Evolutionary conservation across 2,888 invertebrate genomes (phyloP).

Genomic region (Limenitis camilla): DNA sequence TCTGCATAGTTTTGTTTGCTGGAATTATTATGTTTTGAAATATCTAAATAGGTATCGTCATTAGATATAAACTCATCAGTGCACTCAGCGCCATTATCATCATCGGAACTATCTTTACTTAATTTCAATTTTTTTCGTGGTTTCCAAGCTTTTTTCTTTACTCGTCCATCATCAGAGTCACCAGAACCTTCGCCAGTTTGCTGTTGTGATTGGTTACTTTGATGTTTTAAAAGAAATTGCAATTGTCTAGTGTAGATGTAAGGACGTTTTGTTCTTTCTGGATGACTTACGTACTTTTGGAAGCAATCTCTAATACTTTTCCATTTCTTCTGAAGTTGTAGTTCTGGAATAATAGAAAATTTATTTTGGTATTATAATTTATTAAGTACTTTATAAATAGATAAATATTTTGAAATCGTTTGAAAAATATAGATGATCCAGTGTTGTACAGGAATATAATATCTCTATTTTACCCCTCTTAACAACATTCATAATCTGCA

Average conservation of each 20-base stretch:
- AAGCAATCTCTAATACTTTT: conserved; percentile 64
- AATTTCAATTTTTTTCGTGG: conserved; percentile 43
- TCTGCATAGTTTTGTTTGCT: conserved; percentile 28
- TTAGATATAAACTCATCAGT: conserved; percentile 34
- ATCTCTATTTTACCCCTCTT: too few species aligned
- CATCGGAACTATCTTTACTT: conserved; percentile 42
- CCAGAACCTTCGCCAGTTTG: conserved; percentile 30
- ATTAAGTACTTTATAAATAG: too few species aligned
- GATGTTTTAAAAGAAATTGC: conserved; percentile 50
- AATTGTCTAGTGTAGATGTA: conserved; percentile 56
- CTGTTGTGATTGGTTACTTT: conserved; percentile 29
- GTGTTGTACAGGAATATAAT: too few species aligned
- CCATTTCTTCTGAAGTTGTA: conserved; percentile 68
- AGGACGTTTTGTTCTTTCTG: conserved; percentile 49
- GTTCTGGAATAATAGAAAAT: conserved; percentile 42
- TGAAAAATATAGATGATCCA: too few species aligned
- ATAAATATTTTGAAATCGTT: too few species aligned
- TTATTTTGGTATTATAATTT: too few species aligned
- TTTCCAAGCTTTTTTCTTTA: conserved; percentile 37
- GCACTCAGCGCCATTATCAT: conserved; percentile 36
- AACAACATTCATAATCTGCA: too few species aligned
- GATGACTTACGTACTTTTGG: conserved; percentile 52
- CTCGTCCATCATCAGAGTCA: conserved; percentile 42
- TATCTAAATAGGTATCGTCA: conserved; percentile 26
- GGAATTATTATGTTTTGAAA: conserved; percentile 13